A percentile compares a stretch with the other conserved stretches of the same genome.
These are phyloP conservation scores for Antitype chi DNA, from an alignment of 2,888 invertebrate species.

Conservation along the genomic window DNA sequence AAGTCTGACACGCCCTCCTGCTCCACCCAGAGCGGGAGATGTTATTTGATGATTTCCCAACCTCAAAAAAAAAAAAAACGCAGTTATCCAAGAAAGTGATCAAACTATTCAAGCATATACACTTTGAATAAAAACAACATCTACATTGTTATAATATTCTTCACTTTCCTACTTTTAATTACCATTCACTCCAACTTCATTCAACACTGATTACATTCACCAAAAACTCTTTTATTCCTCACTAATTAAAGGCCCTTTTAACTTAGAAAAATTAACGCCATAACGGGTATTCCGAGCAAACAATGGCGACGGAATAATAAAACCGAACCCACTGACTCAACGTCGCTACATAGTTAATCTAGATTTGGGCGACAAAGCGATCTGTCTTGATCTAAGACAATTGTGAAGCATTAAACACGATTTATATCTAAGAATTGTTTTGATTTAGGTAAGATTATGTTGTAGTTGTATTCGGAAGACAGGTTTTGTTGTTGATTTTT, in stretches of 20 bases:
- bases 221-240: conserved; percentile 1
- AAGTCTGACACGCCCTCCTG: too few species aligned
- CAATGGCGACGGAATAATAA: conserved; percentile 64
- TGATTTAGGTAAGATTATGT: conserved; percentile 46
- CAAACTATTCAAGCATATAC: neutral
- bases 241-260: conserved; percentile 42
- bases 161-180: neutral
- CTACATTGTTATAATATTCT: too few species aligned
- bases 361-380: conserved; percentile 68
- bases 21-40: too few species aligned
- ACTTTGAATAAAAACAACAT: neutral
- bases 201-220: neutral
- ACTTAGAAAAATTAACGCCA: conserved; percentile 52
- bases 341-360: conserved; percentile 67
- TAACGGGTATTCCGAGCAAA: conserved; percentile 55
- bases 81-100: neutral
- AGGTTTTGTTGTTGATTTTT: conserved; percentile 5
- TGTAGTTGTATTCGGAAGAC: neutral
- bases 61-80: too few species aligned
- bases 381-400: conserved; percentile 69
- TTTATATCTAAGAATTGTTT: conserved; percentile 65
- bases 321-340: conserved; percentile 58
- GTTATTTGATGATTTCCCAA: too few species aligned
- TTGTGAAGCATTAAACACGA: conserved; percentile 66
- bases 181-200: neutral